Conservation (phyloP, 92 coral and sea anemone genomes). For the Porites rus region DNA sequence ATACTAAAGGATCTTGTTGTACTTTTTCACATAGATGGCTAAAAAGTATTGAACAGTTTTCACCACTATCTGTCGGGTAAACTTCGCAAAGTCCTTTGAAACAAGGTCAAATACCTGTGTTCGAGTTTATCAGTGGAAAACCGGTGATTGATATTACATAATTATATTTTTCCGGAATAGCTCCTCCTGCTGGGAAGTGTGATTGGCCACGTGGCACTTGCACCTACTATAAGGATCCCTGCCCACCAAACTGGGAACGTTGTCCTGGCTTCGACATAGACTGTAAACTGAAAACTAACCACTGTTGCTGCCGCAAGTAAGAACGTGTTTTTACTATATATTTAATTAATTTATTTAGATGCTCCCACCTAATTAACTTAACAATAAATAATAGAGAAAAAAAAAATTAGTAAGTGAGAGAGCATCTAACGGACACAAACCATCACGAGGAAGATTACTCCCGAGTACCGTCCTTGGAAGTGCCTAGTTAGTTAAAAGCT, state of each 20-base stretch:
- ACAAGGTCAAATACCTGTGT: too few relatives aligned
- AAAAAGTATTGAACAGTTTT: too few relatives aligned
- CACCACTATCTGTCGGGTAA: too few relatives aligned
- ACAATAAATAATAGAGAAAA: neutral
- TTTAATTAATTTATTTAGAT: too few relatives aligned
- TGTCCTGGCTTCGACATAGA: neutral
- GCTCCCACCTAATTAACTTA: neutral
- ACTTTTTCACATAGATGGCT: too few relatives aligned
- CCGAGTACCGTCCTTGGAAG: too few relatives aligned
- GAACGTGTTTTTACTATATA: neutral
- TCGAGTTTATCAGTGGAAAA: neutral
- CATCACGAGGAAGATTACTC: too few relatives aligned
- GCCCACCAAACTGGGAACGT: constrained; percentile 2
- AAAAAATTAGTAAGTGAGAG: too few relatives aligned
- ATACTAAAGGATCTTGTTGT: too few relatives aligned
- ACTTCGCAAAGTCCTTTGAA: too few relatives aligned
- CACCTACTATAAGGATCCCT: neutral
- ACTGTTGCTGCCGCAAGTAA: constrained; percentile 4
- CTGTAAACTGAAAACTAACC: neutral
- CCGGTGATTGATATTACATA: neutral
- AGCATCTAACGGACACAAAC: too few relatives aligned
- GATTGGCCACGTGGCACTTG: constrained; percentile 22
- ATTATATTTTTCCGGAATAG: neutral
- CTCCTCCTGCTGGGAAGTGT: neutral
- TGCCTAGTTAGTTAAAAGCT: too few relatives aligned